These are phyloP conservation scores for Chromobotia macracanthus DNA, from an alignment of 2,797 vertebrate species.

Conservation along the genomic window DNA sequence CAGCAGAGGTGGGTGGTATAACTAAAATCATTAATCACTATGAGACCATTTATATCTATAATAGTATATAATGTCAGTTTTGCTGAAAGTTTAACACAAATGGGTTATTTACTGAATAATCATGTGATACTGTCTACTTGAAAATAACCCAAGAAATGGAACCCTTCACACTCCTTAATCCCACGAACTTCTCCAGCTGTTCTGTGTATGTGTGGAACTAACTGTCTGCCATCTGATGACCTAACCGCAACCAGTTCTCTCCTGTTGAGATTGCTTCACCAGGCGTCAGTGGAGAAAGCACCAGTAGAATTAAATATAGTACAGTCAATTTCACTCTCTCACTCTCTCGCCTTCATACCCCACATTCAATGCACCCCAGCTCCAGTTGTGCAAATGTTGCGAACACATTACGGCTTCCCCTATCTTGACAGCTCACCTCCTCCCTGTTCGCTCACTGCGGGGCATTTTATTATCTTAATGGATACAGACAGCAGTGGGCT, in stretches of 20 bases:
- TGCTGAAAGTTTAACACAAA: too few species aligned
- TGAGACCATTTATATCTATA: too few species aligned
- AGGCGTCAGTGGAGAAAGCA: conserved; percentile 8
- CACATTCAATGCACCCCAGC: conserved; percentile 45
- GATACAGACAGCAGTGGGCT: conserved; percentile 71
- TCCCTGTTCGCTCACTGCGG: conserved; percentile 48
- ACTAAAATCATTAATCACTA: too few species aligned
- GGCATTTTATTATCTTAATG: conserved; percentile 70
- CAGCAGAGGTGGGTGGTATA: not conserved
- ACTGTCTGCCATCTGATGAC: conserved; percentile 40
- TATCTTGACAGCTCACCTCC: conserved; percentile 58
- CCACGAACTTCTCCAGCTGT: too few species aligned
- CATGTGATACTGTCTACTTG: too few species aligned
- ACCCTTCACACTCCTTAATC: too few species aligned
- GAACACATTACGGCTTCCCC: conserved; percentile 46
- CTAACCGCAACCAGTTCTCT: conserved; percentile 29
- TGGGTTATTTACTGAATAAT: too few species aligned
- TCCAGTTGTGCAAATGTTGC: conserved; percentile 50
- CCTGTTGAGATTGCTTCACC: conserved; percentile 17
- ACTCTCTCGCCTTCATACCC: not conserved
- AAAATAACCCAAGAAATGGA: too few species aligned
- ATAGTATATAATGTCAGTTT: too few species aligned
- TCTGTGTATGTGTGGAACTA: conserved; percentile 8
- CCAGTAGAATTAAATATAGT: conserved; percentile 51
- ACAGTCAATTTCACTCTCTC: conserved; percentile 19